A percentile compares a stretch with the other conserved stretches of the same genome.
Conservation (phyloP, 2,888 invertebrate genomes). For the Drosophila affinis region DNA sequence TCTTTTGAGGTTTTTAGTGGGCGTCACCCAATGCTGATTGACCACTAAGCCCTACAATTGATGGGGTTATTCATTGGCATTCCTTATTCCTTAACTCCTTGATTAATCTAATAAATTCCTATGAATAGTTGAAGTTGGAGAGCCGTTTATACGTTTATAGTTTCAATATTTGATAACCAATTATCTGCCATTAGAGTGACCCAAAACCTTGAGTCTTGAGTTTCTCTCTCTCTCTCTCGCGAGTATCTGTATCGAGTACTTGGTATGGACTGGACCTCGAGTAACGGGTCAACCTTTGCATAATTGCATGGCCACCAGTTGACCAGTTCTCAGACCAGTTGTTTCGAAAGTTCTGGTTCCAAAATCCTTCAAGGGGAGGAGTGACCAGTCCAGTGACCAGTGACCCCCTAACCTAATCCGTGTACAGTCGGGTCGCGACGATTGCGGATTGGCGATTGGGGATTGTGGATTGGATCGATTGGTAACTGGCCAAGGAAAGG, state of each 20-base stretch:
- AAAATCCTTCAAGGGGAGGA: too few species aligned
- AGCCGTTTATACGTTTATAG: too few species aligned
- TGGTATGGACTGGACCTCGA: neutral
- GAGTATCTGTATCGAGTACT: neutral
- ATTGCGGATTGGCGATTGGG: neutral
- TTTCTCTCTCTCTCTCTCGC: too few species aligned
- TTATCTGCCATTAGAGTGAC: neutral
- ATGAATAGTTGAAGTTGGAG: too few species aligned
- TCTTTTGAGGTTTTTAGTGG: too few species aligned
- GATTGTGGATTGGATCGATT: slow-evolving; percentile 26
- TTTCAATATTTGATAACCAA: neutral
- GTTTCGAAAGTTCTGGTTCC: too few species aligned
- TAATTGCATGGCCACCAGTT: slow-evolving; percentile 1
- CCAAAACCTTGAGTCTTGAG: neutral
- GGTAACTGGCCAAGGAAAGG: slow-evolving; percentile 42
- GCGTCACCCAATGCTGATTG: too few species aligned
- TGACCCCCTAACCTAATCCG: neutral
- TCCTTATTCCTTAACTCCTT: too few species aligned
- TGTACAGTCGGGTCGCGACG: neutral
- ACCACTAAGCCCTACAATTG: too few species aligned
- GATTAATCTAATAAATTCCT: too few species aligned
- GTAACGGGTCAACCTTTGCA: neutral
- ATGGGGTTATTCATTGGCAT: too few species aligned
- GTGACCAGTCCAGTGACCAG: neutral
- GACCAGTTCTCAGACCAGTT: neutral